Evolutionary conservation across 53 echinoderm and acorn worm species (phyloP), one percentile per base, ranked within the genome.

Genomic region (Actinopyga echinites): DNA sequence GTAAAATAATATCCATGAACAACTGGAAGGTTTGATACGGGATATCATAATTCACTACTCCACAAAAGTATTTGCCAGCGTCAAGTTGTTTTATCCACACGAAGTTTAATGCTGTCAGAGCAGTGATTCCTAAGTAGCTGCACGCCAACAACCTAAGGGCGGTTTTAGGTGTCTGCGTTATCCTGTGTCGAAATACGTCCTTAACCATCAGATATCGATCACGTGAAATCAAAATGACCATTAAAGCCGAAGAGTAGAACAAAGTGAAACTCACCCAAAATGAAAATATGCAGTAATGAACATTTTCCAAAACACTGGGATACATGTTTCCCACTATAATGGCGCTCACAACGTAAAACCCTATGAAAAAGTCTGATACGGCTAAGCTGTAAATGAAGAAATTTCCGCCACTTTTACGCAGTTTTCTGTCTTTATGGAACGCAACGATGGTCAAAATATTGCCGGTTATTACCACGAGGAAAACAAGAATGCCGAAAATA

Each of bases 151-250:
- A 38, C 20, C 20, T 30, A 28, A 19, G 2, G 24, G 75, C 75
- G 29, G 9, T 75, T 44, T 26, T 30, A 10, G 75, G 75, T 25
- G 75, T 75, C 54, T 75, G 75, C 1, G 54, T 44, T 75, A 22
- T 75, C 13, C 43, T 45, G 44, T 75, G 75, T 29, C 29, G 52
- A 19, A 75, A 29, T 2, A 75, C 75, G 30, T 75, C 75, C 30
- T 75, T 75, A 15, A 75, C 52, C 25, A 75, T 23, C 3, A 75
- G 54, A 42, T 75, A 54, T 54, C 75, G 75, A 44, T 75, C 75
- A 40, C 49, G 54, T 26, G 75, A 75, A 38, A 75, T 75, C 29
- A 75, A 26, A 29, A 75, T 25, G n/a, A 75, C 54, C 49, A 54
- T 52, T 5, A 29, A 52, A 10, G 44, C 21, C 29, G 75, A 75